phyloP scores from a whole-genome alignment of 1,140 invertebrate species.

The Anoplophora glabripennis region DNA sequence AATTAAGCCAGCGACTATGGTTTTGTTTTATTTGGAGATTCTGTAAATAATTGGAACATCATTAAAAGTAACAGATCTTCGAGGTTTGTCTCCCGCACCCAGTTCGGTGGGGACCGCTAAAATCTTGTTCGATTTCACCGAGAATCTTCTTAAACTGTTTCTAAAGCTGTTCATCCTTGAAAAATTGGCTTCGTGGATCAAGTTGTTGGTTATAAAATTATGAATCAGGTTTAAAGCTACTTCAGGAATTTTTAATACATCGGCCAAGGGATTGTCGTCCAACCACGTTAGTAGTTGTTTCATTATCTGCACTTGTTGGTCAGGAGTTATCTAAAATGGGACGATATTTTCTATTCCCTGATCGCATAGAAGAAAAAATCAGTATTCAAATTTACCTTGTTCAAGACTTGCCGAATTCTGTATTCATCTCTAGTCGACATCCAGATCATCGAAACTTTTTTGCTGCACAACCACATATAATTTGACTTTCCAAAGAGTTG shows the following conservation, averaged over 20 bases:
- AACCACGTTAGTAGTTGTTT: constrained; percentile 34
- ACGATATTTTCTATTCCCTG: background rate
- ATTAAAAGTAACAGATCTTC: constrained; percentile 31
- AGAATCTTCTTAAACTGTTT: constrained; percentile 35
- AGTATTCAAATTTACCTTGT: constrained; percentile 25
- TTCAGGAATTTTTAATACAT: constrained; percentile 35
- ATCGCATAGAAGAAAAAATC: background rate
- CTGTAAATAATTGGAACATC: constrained; percentile 8
- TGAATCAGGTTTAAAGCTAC: constrained; percentile 29
- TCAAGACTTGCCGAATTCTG: constrained; percentile 34
- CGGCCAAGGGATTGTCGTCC: constrained; percentile 31
- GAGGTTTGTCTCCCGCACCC: background rate
- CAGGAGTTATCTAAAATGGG: constrained; percentile 31
- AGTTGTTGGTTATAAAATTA: constrained; percentile 24
- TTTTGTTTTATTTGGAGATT: constrained; percentile 3
- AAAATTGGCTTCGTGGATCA: constrained; percentile 27
- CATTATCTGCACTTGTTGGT: constrained; percentile 35
- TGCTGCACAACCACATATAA: constrained; percentile 40
- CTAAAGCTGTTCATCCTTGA: constrained; percentile 36
- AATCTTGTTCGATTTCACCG: constrained; percentile 26
- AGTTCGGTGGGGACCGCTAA: background rate
- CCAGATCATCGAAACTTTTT: constrained; percentile 29
- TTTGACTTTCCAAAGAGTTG: constrained; percentile 32
- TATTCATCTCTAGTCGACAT: constrained; percentile 36
- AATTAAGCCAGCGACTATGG: background rate